Base-by-base conservation (phyloP, 2,797 vertebrate genomes). In the Gymnodraco acuticeps region DNA sequence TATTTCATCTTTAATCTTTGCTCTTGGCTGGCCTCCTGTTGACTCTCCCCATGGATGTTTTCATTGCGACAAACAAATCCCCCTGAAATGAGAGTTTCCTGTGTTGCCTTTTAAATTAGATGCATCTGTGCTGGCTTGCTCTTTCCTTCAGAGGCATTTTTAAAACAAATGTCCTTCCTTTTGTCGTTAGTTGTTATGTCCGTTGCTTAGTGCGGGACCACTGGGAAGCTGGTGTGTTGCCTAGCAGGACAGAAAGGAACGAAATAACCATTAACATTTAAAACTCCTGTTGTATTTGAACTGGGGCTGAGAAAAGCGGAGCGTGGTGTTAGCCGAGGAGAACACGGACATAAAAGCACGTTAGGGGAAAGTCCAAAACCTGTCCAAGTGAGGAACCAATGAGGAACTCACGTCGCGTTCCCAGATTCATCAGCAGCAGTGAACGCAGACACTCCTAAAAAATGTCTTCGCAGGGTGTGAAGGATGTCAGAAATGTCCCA, bases 251-350 rank as follows among this genome's bases (percentile, higher is more conserved):
- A 73, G 52, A 86, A 56, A 87, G 83, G 80, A 90, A 85, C 85
- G 84, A 87, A 70, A 74, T 67, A 51, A 80, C 67, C 16, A 17
- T 88, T 86, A 90, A 84, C 83, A 71, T 90, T 89, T 75, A 81
- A 77, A 78, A 60, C 71, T 78, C 46, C 52, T 75, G 75, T 75
- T 82, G 65, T 83, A 72, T 85, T 89, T 87, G 81, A 77, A 64
- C 67, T 75, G 75, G 75, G 59, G 47, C 65, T 75, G 66, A 77
- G 51, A 64, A 77, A 65, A 59, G 38, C 20, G 45, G 64, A 65
- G 19, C 8, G 23, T 31, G 31, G 58, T 51, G 66, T 64, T 70
- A 50, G 65, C 51, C 67, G 72, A 68, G 75, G 53, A 78, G 58
- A 62, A 51, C 54, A 52, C 20, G 16, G 61, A 69, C 66, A 73